A percentile compares a stretch with the other conserved stretches of the same genome.
phyloP scores from a whole-genome alignment of 2,113 vertebrate species.

The Nanger granti region DNA sequence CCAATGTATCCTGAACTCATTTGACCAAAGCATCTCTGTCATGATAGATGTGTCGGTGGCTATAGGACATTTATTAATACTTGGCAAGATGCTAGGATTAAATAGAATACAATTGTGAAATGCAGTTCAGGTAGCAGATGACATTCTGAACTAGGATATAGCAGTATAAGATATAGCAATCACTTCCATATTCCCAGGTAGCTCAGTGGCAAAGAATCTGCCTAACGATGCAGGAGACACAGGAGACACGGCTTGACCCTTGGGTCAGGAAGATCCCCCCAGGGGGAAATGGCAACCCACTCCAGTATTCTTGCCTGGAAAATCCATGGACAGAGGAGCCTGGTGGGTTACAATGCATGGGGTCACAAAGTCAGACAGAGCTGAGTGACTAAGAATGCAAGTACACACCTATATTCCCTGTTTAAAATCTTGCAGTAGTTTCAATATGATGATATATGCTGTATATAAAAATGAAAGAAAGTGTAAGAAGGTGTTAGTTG shows the following conservation, averaged over 20 bases:
- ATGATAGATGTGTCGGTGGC: too few relatives aligned
- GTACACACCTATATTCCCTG: background rate
- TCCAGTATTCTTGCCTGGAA: background rate
- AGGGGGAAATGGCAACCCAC: background rate
- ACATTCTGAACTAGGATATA: background rate
- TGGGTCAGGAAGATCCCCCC: background rate
- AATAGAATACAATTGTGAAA: background rate
- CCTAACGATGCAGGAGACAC: background rate
- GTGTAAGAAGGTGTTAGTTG: background rate
- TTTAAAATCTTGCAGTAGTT: background rate
- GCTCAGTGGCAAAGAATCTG: background rate
- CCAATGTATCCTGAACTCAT: background rate
- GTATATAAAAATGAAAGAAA: background rate
- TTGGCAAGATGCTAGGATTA: background rate
- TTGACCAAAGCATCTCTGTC: background rate
- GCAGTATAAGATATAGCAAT: background rate
- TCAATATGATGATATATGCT: background rate
- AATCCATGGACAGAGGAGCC: background rate
- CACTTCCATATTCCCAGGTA: background rate
- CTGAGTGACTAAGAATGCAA: background rate
- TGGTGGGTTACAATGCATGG: background rate
- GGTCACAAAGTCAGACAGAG: background rate
- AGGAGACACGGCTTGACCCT: background rate
- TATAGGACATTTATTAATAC: background rate
- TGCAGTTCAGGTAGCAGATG: background rate